Evolutionary conservation across 2,113 vertebrate species (phyloP).

Genomic region (Apteryx owenii): DNA sequence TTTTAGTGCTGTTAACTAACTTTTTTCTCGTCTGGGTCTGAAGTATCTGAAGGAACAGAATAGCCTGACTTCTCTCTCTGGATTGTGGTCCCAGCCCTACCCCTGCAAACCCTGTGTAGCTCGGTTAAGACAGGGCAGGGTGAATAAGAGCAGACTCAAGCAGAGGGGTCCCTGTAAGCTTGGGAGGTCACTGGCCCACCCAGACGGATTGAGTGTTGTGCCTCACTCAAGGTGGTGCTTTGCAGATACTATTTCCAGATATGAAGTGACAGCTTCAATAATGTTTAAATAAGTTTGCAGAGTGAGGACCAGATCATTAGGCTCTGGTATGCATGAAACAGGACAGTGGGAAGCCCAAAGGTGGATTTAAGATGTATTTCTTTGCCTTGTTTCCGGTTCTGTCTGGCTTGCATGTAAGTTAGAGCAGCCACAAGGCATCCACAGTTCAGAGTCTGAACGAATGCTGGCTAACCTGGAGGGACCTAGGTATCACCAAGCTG

Average conservation of each 20-base stretch:
- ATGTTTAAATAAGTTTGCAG: not conserved
- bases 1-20: not conserved
- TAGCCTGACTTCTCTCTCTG: not conserved
- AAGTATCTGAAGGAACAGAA: not conserved
- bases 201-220: not conserved
- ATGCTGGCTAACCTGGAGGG: not conserved
- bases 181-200: not conserved
- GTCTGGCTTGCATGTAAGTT: not conserved
- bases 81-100: not conserved
- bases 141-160: not conserved
- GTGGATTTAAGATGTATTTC: accelerated
- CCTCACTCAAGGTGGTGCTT: not conserved
- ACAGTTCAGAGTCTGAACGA: accelerated
- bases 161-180: not conserved
- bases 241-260: not conserved
- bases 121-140: not conserved
- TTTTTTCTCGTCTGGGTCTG: not conserved
- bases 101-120: not conserved
- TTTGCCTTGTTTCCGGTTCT: not conserved
- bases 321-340: not conserved
- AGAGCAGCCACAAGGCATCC: not conserved
- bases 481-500: not conserved
- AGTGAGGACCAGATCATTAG: not conserved
- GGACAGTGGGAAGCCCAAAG: not conserved
- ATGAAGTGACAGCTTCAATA: accelerated